Conservation (phyloP, 2,797 vertebrate genomes). For the Protosalanx chinensis region DNA sequence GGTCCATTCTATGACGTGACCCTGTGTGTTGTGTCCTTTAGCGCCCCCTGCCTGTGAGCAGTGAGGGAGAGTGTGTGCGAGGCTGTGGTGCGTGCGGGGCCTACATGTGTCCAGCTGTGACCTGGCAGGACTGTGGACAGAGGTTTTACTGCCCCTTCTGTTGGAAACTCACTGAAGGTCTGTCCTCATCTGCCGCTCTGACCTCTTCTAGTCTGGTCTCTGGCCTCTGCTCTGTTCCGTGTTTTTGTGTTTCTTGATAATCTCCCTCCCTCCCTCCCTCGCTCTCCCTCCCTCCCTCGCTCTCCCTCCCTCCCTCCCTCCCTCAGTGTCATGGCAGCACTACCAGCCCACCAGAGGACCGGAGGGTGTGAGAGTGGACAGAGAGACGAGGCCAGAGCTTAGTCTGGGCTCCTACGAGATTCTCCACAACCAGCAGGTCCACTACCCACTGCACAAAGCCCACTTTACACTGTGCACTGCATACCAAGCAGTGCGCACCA, state of each 20-base stretch:
- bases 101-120: slow-evolving; percentile 73
- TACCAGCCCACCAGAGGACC: slow-evolving; percentile 70
- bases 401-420: slow-evolving; percentile 75
- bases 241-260: too few relatives aligned
- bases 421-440: slow-evolving; percentile 26
- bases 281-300: slow-evolving; percentile 16
- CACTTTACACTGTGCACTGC: background rate
- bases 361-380: slow-evolving; percentile 64
- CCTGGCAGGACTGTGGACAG: slow-evolving; percentile 80
- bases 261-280: background rate
- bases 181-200: background rate
- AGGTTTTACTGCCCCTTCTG: slow-evolving; percentile 80
- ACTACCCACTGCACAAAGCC: background rate
- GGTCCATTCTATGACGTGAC: background rate
- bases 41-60: slow-evolving; percentile 55
- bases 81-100: slow-evolving; percentile 71
- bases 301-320: background rate
- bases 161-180: slow-evolving; percentile 72
- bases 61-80: slow-evolving; percentile 54
- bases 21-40: slow-evolving; percentile 24
- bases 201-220: background rate
- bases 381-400: slow-evolving; percentile 68
- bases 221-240: background rate
- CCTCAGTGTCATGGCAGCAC: slow-evolving; percentile 72
- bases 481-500: background rate